These are phyloP conservation scores for Limnephilus rhombicus DNA, from an alignment of 2,888 invertebrate genomes.

Conservation along the genomic window DNA sequence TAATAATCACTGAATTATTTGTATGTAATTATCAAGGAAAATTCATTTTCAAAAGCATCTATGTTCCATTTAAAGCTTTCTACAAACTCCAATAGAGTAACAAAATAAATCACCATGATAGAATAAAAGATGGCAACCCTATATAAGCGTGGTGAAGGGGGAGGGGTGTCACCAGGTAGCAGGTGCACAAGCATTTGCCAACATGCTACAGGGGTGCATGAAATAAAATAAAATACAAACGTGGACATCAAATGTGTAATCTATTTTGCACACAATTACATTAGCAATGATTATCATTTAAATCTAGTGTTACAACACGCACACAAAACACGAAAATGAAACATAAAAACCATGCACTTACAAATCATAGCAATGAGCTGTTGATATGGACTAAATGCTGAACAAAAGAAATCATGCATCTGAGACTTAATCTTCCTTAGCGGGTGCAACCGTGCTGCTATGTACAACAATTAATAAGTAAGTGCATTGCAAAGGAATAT, in stretches of 20 bases:
- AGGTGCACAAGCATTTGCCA: constrained; percentile 36
- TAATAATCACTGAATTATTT: too few relatives aligned
- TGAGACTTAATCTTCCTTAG: constrained; percentile 44
- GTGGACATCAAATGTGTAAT: constrained; percentile 76
- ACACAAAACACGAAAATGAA: constrained; percentile 64
- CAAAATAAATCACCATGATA: background rate
- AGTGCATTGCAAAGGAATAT: constrained; percentile 33
- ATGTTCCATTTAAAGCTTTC: background rate
- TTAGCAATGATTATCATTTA: constrained; percentile 70
- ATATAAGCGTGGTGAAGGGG: constrained; percentile 5
- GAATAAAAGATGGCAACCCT: constrained; percentile 37
- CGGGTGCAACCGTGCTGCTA: constrained; percentile 37
- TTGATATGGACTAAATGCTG: constrained; percentile 74
- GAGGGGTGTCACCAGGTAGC: background rate
- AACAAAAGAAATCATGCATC: constrained; percentile 63
- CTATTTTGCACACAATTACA: constrained; percentile 77
- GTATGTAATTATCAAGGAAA: background rate
- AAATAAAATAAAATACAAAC: constrained; percentile 70
- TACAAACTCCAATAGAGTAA: background rate
- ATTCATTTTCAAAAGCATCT: background rate
- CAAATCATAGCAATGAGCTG: constrained; percentile 73
- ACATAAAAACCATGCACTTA: constrained; percentile 76
- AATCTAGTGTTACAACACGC: constrained; percentile 66
- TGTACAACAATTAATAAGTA: constrained; percentile 42
- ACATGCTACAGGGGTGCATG: constrained; percentile 60